Base-by-base conservation (phyloP, 2,797 vertebrate species). In the Microhierax caerulescens region DNA sequence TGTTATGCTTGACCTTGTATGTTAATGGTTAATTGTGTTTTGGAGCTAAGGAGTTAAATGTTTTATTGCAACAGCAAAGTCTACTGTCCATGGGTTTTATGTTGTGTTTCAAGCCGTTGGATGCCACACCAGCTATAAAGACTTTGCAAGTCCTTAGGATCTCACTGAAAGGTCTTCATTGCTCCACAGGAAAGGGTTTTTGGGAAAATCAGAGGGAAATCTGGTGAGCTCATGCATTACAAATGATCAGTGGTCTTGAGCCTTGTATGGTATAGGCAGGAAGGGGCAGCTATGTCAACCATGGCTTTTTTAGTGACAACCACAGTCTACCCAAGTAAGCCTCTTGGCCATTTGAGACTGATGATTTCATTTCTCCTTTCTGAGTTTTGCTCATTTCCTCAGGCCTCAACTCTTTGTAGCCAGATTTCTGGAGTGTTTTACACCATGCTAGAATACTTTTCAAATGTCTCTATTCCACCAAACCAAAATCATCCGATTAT, bases 391-490 rank as follows among this genome's bases (percentile, higher is more conserved):
- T 85, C 53, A 72, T 88, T 96, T 92, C 57, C 69, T 89, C 24
- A 77, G 67, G 60, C 37, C 65, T 92, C 90, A 84, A 4, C 14
- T 56, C 16, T 39, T 53, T 63, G 16, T 48, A 91, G 82, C 56
- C 51, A 69, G 53, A 93, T 95, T 75, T 72, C 83, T 30, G 37
- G 51, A 54, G 50, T 57, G 30, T 75, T 96, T 96, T 90, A 81
- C 79, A 48, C 75, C 59, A 28, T 75, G n/a, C 30, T 84, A 87
- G 67, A 85, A 97, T 94, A 91, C 50, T 96, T 97, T 95, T 95
- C 83, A 92, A 92, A 96, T 93, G 91, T 91, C 85, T 93, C 80
- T 87, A 73, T 88, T 92, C 27, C 63, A 36, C 32, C 20, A 80
- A 95, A 94, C 95, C 92, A 84, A 96, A 97, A 96, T 37, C 1